Conservation (phyloP, 2,888 invertebrate genomes). For the Melanostoma mellinum region DNA sequence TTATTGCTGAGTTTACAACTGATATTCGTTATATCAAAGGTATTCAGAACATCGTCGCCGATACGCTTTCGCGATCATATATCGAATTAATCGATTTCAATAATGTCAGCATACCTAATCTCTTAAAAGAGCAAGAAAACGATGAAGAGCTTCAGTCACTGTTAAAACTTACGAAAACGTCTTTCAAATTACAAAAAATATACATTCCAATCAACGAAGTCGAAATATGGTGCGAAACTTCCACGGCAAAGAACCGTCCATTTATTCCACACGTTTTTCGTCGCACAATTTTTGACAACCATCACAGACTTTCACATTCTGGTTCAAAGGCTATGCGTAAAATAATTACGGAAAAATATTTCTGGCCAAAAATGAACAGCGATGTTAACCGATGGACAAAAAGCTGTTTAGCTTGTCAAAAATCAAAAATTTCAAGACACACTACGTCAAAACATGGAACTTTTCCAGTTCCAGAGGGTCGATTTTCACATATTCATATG, state of each 20-base stretch:
- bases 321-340: slow-evolving; percentile 14
- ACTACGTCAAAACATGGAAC: slow-evolving; percentile 16
- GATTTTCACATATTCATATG: slow-evolving; percentile 72
- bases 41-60: slow-evolving; percentile 19
- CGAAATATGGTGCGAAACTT: background rate
- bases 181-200: background rate
- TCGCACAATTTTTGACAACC: slow-evolving; percentile 29
- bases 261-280: slow-evolving; percentile 18
- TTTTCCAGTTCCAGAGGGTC: slow-evolving; percentile 14
- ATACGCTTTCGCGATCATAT: slow-evolving; percentile 6
- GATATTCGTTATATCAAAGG: slow-evolving; percentile 35
- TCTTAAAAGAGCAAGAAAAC: slow-evolving; percentile 6
- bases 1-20: slow-evolving; percentile 20
- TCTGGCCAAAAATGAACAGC: slow-evolving; percentile 25
- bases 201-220: background rate
- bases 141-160: background rate
- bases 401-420: slow-evolving; percentile 17
- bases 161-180: background rate
- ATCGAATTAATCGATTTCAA: slow-evolving; percentile 13
- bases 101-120: background rate
- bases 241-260: background rate
- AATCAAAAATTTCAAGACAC: slow-evolving; percentile 19
- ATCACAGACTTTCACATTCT: slow-evolving; percentile 21
- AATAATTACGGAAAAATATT: slow-evolving; percentile 18
- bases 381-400: slow-evolving; percentile 10